These are phyloP conservation scores for Spicauda simplicius DNA, from an alignment of 2,888 invertebrate species.

Conservation along the genomic window DNA sequence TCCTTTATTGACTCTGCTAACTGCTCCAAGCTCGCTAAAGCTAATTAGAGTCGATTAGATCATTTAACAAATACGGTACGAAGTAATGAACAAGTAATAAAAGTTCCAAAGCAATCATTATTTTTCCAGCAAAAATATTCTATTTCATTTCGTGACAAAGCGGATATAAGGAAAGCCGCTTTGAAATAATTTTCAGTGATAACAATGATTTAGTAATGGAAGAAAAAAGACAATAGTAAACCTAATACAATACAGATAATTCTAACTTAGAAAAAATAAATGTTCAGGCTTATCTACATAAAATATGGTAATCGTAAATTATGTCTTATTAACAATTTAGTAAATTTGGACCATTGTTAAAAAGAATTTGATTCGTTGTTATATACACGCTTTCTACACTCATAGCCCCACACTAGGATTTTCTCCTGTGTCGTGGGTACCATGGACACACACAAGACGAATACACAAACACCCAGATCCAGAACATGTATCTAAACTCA, in stretches of 20 bases:
- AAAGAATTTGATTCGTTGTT: background rate
- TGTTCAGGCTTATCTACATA: too few species aligned
- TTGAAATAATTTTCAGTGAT: conserved; percentile 3
- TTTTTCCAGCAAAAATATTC: conserved; percentile 1
- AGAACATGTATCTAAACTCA: too few species aligned
- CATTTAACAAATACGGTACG: conserved; percentile 34
- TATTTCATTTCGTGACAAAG: conserved; percentile 14
- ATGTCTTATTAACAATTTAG: background rate
- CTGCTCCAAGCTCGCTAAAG: conserved; percentile 19
- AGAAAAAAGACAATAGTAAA: background rate
- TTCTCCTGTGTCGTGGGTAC: too few species aligned
- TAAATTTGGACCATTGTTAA: background rate
- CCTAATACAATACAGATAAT: background rate
- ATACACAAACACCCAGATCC: too few species aligned
- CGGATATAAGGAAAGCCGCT: conserved; percentile 24
- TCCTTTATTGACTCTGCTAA: conserved; percentile 26
- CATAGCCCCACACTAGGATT: too few species aligned
- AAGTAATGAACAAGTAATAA: conserved; percentile 25
- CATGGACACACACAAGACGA: too few species aligned
- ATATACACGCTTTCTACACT: too few species aligned
- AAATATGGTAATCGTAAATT: background rate
- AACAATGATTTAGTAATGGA: background rate
- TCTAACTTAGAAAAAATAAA: too few species aligned
- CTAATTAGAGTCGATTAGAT: conserved; percentile 31
- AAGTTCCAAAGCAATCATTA: conserved; percentile 24